phyloP scores from a whole-genome alignment of 2,113 vertebrate genomes.

The Indri indri region DNA sequence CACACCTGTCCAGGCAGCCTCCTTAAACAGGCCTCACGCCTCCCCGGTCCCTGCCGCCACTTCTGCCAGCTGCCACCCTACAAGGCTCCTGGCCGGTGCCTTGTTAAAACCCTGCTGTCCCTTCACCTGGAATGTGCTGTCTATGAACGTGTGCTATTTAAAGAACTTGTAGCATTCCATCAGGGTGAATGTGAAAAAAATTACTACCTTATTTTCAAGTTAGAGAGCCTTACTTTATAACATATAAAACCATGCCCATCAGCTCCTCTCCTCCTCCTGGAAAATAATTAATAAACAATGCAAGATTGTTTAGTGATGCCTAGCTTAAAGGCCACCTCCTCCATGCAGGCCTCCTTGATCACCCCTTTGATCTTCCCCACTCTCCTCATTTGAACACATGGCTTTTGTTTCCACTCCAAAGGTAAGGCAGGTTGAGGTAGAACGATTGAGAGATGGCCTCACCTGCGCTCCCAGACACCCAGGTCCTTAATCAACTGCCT shows the following conservation, averaged over 20 bases:
- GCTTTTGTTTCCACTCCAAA: not conserved
- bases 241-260: not conserved
- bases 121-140: not conserved
- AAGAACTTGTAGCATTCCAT: not conserved
- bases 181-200: not conserved
- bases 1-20: not conserved
- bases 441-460: not conserved
- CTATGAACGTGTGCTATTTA: not conserved
- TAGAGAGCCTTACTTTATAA: not conserved
- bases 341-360: not conserved
- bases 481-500: not conserved
- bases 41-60: fast-evolving
- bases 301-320: not conserved
- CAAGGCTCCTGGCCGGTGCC: not conserved
- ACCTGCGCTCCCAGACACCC: not conserved
- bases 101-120: not conserved
- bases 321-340: not conserved
- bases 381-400: not conserved
- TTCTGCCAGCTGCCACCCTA: fast-evolving
- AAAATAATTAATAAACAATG: not conserved
- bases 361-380: not conserved
- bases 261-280: not conserved
- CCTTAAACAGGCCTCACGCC: not conserved
- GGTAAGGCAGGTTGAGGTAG: not conserved
- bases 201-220: not conserved